Percentiles rank a stretch among this genome's conserved stretches.
These are phyloP conservation scores for Sepioteuthis lessoniana DNA, from an alignment of 2,888 invertebrate species.

Conservation along the genomic window DNA sequence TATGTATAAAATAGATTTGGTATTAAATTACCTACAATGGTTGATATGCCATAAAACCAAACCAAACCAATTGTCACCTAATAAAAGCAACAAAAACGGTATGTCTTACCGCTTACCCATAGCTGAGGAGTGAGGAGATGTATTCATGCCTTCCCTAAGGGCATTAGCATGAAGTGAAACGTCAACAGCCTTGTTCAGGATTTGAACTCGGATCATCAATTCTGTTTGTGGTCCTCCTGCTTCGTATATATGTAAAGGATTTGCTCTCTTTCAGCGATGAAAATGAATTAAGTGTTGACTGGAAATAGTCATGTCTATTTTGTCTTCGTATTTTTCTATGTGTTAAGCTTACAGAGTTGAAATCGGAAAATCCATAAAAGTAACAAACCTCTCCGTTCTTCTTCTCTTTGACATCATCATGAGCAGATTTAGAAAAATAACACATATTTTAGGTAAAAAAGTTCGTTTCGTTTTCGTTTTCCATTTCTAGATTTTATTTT, in stretches of 20 bases:
- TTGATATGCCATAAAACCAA: too few relatives aligned
- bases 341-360: not conserved
- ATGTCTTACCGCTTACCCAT: too few relatives aligned
- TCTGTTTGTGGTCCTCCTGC: not conserved
- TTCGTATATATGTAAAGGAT: not conserved
- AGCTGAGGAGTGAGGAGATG: too few relatives aligned
- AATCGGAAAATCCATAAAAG: slow-evolving; percentile 14
- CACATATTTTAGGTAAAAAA: not conserved
- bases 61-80: too few relatives aligned
- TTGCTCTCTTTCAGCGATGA: not conserved
- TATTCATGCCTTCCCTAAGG: too few relatives aligned
- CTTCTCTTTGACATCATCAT: not conserved
- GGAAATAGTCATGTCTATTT: not conserved
- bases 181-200: too few relatives aligned
- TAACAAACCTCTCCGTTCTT: not conserved
- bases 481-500: not conserved
- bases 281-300: not conserved
- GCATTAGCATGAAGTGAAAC: too few relatives aligned
- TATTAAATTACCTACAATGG: too few relatives aligned
- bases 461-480: not conserved
- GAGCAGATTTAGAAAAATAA: not conserved
- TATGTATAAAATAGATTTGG: too few relatives aligned
- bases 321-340: not conserved
- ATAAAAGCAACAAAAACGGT: too few relatives aligned
- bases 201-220: not conserved